Evolutionary conservation across 2,888 invertebrate species (phyloP).

Genomic region (Dione vanillae): DNA sequence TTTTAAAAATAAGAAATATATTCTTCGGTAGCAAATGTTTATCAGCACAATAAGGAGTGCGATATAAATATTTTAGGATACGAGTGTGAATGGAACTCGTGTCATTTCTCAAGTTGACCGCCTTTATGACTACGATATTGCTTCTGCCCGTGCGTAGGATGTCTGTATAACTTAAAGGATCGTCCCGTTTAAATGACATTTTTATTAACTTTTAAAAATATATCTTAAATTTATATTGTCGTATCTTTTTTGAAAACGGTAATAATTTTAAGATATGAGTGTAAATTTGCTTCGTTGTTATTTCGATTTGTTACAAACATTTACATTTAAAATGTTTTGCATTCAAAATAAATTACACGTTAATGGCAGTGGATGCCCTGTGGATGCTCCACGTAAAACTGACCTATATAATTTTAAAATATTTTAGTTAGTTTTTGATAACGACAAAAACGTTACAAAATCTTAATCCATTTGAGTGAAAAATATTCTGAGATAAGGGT

Average conservation of each 20-base stretch:
- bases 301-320: neutral
- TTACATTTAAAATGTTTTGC: neutral
- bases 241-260: conserved; percentile 14
- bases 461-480: neutral
- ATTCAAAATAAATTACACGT: neutral
- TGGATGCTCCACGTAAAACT: neutral
- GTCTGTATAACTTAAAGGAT: conserved; percentile 49
- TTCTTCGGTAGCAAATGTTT: conserved; percentile 44
- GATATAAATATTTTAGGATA: conserved; percentile 74
- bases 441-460: neutral
- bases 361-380: neutral
- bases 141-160: conserved; percentile 59
- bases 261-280: neutral
- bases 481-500: neutral
- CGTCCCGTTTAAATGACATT: conserved; percentile 44
- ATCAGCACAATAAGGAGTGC: conserved; percentile 43
- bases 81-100: conserved; percentile 74
- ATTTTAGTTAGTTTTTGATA: neutral
- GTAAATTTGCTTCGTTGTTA: conserved; percentile 11
- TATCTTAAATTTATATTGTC: conserved; percentile 22
- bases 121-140: conserved; percentile 69
- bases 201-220: conserved; percentile 40
- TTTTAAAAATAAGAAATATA: conserved; percentile 17
- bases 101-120: conserved; percentile 64
- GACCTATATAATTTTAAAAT: neutral